phyloP scores from a whole-genome alignment of 2,888 invertebrate genomes.

The Protophormia terraenovae region DNA sequence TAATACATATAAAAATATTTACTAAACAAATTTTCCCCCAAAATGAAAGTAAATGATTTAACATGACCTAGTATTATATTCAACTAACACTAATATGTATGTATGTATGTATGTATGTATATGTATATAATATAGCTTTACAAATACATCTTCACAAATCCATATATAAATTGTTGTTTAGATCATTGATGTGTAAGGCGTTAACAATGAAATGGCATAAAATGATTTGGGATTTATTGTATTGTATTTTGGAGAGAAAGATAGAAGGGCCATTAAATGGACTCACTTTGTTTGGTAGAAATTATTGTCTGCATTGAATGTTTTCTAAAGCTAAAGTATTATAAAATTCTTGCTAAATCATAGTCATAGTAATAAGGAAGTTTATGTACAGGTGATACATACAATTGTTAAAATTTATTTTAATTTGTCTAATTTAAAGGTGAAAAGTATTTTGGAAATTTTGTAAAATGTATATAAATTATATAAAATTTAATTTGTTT shows the following conservation, averaged over 20 bases:
- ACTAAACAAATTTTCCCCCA: neutral
- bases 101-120: too few relatives aligned
- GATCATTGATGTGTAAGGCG: constrained; percentile 4
- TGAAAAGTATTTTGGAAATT: neutral
- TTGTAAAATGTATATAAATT: neutral
- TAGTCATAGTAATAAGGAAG: neutral
- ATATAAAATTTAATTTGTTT: neutral
- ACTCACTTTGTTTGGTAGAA: neutral
- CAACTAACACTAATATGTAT: neutral
- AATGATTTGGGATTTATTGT: neutral
- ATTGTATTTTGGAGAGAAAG: neutral
- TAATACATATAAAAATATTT: neutral
- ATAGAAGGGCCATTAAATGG: neutral
- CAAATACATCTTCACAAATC: too few relatives aligned
- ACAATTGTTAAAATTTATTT: neutral
- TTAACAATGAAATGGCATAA: constrained; percentile 8
- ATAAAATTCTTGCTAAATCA: neutral
- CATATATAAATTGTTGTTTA: neutral
- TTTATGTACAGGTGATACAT: neutral
- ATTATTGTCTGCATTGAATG: neutral
- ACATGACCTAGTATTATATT: neutral
- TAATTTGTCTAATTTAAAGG: neutral
- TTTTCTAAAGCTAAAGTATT: neutral
- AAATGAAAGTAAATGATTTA: constrained; percentile 10
- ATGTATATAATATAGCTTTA: too few relatives aligned